Conservation (phyloP, 2,888 invertebrate species). For the Mesoligia furuncula region DNA sequence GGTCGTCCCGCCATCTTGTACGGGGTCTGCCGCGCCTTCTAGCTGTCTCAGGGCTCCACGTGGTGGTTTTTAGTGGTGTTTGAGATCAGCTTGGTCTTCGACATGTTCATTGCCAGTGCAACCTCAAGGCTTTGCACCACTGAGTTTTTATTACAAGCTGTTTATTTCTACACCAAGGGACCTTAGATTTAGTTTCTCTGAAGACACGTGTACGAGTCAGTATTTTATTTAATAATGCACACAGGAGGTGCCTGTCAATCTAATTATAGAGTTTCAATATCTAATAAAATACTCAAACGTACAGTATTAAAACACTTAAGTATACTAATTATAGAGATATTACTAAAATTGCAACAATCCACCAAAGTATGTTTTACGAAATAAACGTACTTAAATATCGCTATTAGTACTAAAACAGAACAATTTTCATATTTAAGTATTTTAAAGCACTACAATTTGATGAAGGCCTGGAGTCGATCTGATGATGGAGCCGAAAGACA, state of each 20-base stretch:
- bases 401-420: conserved; percentile 18
- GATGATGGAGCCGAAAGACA: too few species aligned
- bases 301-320: conserved; percentile 39
- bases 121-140: too few species aligned
- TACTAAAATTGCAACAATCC: conserved; percentile 46
- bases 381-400: conserved; percentile 28
- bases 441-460: too few species aligned
- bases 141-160: not conserved
- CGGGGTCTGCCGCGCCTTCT: too few species aligned
- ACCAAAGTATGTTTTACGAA: conserved; percentile 25
- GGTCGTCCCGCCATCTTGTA: too few species aligned
- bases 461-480: too few species aligned
- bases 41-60: too few species aligned
- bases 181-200: conserved; percentile 2
- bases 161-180: not conserved
- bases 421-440: conserved; percentile 55
- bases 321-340: conserved; percentile 46
- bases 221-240: not conserved
- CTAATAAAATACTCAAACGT: conserved; percentile 26
- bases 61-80: too few species aligned
- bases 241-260: conserved; percentile 19
- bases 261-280: conserved; percentile 19
- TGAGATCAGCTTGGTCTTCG: too few species aligned
- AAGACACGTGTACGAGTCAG: not conserved
- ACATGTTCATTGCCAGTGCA: too few species aligned